Evolutionary conservation across 2,113 vertebrate species (phyloP).

Genomic region (Delphinus delphis): DNA sequence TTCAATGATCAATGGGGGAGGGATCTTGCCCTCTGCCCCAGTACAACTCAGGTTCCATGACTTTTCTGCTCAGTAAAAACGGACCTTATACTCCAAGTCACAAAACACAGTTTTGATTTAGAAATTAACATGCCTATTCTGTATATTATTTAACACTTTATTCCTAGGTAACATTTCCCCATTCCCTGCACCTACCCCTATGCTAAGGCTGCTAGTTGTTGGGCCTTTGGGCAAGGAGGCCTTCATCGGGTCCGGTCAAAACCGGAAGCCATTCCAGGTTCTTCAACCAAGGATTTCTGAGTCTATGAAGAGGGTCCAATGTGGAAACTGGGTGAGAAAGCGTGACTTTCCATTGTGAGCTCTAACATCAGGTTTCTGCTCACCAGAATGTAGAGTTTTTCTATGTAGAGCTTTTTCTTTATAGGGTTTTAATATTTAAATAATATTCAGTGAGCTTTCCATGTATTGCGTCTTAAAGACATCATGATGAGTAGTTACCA

Average conservation of each 20-base stretch:
- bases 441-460: background rate
- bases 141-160: rapidly evolving
- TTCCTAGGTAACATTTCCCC: background rate
- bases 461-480: rapidly evolving
- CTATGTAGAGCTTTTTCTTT: too few relatives aligned
- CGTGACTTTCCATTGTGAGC: rapidly evolving
- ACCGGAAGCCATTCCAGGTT: background rate
- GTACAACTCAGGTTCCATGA: too few relatives aligned
- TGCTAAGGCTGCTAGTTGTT: rapidly evolving
- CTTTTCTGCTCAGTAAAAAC: background rate
- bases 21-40: rapidly evolving
- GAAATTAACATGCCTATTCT: background rate
- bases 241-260: rapidly evolving
- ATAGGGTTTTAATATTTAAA: too few relatives aligned
- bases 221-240: rapidly evolving
- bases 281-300: background rate
- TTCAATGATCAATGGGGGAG: background rate
- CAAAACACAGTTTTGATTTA: background rate
- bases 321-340: rapidly evolving
- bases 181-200: rapidly evolving
- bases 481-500: rapidly evolving
- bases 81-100: background rate
- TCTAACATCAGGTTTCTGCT: background rate
- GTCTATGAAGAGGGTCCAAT: rapidly evolving
- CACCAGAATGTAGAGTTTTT: rapidly evolving